phyloP scores from a whole-genome alignment of 2,113 vertebrate species.

The Regulus satrapa region DNA sequence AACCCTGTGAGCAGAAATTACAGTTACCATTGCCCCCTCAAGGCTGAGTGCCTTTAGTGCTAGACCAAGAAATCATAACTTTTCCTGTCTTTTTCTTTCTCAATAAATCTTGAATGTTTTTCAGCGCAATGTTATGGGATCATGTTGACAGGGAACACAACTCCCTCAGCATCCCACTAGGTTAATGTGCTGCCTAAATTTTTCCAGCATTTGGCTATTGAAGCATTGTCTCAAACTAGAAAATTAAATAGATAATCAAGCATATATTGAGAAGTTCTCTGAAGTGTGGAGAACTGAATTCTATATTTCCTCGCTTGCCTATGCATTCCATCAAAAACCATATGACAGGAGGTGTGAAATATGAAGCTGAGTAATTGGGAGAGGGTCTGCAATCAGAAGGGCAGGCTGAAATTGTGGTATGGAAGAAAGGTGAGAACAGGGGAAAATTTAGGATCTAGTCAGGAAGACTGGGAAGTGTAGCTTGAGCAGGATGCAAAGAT shows the following conservation, averaged over 20 bases:
- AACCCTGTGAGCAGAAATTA: not conserved
- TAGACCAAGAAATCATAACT: not conserved
- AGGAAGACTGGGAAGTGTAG: not conserved
- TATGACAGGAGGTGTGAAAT: not conserved
- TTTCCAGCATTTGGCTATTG: not conserved
- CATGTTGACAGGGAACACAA: not conserved
- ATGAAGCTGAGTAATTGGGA: not conserved
- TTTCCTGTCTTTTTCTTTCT: not conserved
- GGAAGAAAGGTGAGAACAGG: not conserved
- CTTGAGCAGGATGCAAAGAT: not conserved
- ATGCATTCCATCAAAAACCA: not conserved
- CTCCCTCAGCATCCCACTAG: not conserved
- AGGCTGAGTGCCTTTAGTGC: not conserved
- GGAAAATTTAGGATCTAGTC: not conserved
- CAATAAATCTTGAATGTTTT: not conserved
- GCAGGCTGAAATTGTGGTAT: not conserved
- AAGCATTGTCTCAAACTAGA: not conserved
- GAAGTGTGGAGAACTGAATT: not conserved
- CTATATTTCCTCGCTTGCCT: not conserved
- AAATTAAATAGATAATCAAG: not conserved
- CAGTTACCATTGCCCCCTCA: not conserved
- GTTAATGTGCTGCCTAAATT: not conserved
- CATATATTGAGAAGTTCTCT: not conserved
- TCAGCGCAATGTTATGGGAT: not conserved
- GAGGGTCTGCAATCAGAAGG: not conserved